These are phyloP conservation scores for Pseudopleuronectes americanus DNA, from an alignment of 2,797 vertebrate species.

Conservation along the genomic window DNA sequence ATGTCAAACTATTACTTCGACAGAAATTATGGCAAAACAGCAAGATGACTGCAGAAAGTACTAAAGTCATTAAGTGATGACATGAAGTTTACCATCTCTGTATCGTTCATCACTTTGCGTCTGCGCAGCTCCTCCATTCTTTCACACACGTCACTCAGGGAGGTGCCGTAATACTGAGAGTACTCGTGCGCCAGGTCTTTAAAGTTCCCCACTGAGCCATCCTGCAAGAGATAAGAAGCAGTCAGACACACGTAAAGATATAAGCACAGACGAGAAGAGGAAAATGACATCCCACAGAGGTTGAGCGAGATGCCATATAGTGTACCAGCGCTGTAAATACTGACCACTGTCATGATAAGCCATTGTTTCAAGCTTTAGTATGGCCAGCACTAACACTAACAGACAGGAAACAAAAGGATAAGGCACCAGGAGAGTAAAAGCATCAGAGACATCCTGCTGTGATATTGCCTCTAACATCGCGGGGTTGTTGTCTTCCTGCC, in stretches of 20 bases:
- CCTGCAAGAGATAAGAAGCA: conserved; percentile 78
- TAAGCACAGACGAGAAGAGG: conserved; percentile 18
- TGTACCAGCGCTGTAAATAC: conserved; percentile 36
- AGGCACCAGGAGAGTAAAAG: conserved; percentile 41
- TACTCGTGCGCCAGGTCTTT: conserved; percentile 94
- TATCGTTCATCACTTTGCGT: conserved; percentile 89
- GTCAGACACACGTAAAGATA: conserved; percentile 22
- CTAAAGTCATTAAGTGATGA: not conserved
- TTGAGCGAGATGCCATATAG: conserved; percentile 30
- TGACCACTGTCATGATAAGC: conserved; percentile 31
- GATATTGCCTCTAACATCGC: conserved; percentile 39
- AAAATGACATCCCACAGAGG: conserved; percentile 5
- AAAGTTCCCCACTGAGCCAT: conserved; percentile 94
- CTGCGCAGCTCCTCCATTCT: conserved; percentile 97
- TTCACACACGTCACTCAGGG: conserved; percentile 91
- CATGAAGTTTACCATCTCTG: conserved; percentile 83
- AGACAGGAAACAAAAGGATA: conserved; percentile 58
- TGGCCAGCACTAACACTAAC: conserved; percentile 34
- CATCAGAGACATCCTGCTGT: conserved; percentile 49
- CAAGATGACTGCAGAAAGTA: not conserved
- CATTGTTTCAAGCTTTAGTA: conserved; percentile 45
- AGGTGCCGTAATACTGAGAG: conserved; percentile 94
- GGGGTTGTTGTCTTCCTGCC: conserved; percentile 57
- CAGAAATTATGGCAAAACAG: not conserved
- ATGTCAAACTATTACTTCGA: too few relatives aligned